Percentiles rank a stretch among this genome's conserved stretches.
Conservation (phyloP, 2,113 vertebrate species). For the Dryoscopus gambensis region DNA sequence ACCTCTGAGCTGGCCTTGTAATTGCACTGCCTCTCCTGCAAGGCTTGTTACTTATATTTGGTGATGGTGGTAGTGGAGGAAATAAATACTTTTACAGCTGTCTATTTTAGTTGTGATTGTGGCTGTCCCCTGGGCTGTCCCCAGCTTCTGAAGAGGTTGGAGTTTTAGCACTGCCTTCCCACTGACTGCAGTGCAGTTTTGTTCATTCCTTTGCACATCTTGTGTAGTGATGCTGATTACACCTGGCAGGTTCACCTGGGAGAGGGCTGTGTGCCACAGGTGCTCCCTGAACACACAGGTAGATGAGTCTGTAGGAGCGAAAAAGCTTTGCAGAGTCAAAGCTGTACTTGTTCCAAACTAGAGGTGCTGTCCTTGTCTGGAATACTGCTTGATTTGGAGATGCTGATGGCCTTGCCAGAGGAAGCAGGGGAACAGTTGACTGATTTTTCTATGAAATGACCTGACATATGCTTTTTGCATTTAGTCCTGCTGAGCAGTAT, state of each 20-base stretch:
- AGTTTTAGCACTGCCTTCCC: not conserved
- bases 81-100: not conserved
- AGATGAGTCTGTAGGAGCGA: not conserved
- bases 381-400: not conserved
- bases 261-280: not conserved
- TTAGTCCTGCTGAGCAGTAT: slow-evolving; percentile 68
- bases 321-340: not conserved
- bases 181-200: not conserved
- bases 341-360: not conserved
- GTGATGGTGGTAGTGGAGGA: not conserved
- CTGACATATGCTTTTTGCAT: not conserved
- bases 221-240: not conserved
- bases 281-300: not conserved
- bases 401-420: not conserved
- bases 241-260: not conserved
- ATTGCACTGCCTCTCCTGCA: not conserved
- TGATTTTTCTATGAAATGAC: not conserved
- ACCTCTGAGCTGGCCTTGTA: not conserved
- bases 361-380: not conserved
- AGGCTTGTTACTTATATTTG: not conserved
- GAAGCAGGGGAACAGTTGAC: not conserved
- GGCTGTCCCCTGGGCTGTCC: not conserved
- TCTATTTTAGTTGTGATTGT: not conserved
- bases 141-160: not conserved
- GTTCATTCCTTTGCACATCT: not conserved